Evolutionary conservation across 2,797 vertebrate genomes (phyloP).

Genomic region (Leucoraja ocellata): DNA sequence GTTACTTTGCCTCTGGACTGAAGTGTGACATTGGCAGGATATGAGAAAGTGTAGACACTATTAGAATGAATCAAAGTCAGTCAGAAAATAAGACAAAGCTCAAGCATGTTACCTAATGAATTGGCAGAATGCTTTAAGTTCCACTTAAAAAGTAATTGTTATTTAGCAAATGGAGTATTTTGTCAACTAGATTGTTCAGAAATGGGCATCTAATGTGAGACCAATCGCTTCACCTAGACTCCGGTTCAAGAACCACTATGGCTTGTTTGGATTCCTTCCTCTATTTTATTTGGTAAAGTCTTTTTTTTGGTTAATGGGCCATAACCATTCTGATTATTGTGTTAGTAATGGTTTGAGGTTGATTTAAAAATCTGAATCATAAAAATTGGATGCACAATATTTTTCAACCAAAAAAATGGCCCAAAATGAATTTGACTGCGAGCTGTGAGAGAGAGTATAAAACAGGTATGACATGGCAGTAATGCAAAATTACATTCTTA

Average conservation of each 20-base stretch:
- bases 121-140: neutral
- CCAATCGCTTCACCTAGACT: neutral
- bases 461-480: neutral
- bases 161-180: neutral
- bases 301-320: neutral
- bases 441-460: neutral
- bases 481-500: neutral
- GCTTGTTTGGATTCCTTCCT: neutral
- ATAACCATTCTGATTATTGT: neutral
- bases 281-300: neutral
- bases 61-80: neutral
- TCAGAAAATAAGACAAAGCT: neutral
- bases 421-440: neutral
- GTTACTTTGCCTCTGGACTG: neutral
- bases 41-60: neutral
- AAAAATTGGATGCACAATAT: neutral
- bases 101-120: neutral
- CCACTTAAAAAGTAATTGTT: neutral
- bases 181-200: neutral
- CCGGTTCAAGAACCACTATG: neutral
- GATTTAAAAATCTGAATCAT: too few relatives aligned
- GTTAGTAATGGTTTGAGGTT: neutral
- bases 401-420: neutral
- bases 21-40: neutral
- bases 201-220: neutral